These are phyloP conservation scores for Lepidocyrtoides sp. DNA, from an alignment of 2,888 invertebrate species.

Conservation along the genomic window DNA sequence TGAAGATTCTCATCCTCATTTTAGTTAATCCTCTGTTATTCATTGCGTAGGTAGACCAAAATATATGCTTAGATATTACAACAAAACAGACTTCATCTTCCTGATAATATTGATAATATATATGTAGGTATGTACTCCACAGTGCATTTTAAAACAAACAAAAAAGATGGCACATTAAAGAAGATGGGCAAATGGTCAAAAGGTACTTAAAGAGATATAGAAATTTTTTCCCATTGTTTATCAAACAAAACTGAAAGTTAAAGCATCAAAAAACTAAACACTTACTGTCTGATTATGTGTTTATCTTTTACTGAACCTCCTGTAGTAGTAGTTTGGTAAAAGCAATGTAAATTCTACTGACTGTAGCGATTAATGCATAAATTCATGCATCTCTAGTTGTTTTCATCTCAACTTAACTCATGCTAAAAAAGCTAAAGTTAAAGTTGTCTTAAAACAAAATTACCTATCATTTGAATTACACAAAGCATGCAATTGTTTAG, in stretches of 20 bases:
- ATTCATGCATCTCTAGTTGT: too few relatives aligned
- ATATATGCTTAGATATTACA: too few relatives aligned
- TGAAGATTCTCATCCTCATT: constrained; percentile 7
- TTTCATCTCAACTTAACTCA: too few relatives aligned
- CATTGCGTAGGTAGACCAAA: neutral
- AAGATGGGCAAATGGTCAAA: constrained; percentile 1
- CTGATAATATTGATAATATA: neutral
- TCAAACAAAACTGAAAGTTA: constrained; percentile 56
- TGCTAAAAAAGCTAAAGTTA: too few relatives aligned
- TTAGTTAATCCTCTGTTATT: too few relatives aligned
- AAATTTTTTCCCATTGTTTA: constrained; percentile 28
- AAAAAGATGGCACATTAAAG: neutral
- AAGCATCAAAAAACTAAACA: neutral
- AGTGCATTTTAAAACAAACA: constrained; percentile 34
- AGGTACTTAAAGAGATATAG: neutral
- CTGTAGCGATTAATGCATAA: neutral
- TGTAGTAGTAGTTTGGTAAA: neutral
- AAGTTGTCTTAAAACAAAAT: too few relatives aligned
- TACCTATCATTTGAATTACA: too few relatives aligned
- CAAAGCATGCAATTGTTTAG: neutral
- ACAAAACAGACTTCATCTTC: constrained; percentile 20
- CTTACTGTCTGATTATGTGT: neutral
- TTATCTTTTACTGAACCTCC: neutral
- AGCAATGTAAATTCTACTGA: neutral
- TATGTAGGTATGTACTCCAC: neutral